Base-by-base conservation (phyloP, 2,888 invertebrate genomes). In the Pyrochroa serraticornis region DNA sequence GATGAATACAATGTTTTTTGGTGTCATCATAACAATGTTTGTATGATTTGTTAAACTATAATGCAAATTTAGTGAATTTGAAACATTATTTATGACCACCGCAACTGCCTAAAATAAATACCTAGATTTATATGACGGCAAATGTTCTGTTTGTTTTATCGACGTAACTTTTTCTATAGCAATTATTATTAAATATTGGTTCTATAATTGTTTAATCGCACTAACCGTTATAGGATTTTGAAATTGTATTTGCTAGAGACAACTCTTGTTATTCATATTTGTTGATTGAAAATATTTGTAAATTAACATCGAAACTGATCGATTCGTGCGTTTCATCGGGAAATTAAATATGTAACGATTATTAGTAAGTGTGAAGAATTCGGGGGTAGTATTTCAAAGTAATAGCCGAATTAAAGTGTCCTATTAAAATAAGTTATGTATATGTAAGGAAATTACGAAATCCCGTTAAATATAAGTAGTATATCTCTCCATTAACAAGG, bases 401-500 rank as follows among this genome's bases (percentile, higher is more conserved):
- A 69, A 69, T 69, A 58, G 68, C 63, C 36, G 60, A 67, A 64
- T 68, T 67, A 67, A 68, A 66, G 42, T 65, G 69, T 67, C 68
- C 68, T 63, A 68, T 69, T 70, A 70, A 70, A 66, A 70, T 69
- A 70, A 69, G 58, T 67, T 66, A 69, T 69, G 67, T 68, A 66
- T 64, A 65, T 67, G 65, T 66, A 67, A 64, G 68, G 67, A 67
- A 69, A 69, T 69, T 69, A 65, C 68, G 53, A 67, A 69, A 69
- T 69, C 68, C 67, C 65, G 60, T 69, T 69, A 67, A 70, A 69
- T 69, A 69, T 70, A 68, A 69, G 69, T 69, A 67, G 67, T 67
- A 67, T 65, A 68, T 67, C 66, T 72, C 69, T 70, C 71, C 70
- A 72, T 74, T 74, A 72, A 72, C 72, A 72, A 70, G 70, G 72